Evolutionary conservation across 2,888 invertebrate genomes (phyloP), one percentile per base, ranked within the genome.

Genomic region (Caenorhabditis macrosperma): DNA sequence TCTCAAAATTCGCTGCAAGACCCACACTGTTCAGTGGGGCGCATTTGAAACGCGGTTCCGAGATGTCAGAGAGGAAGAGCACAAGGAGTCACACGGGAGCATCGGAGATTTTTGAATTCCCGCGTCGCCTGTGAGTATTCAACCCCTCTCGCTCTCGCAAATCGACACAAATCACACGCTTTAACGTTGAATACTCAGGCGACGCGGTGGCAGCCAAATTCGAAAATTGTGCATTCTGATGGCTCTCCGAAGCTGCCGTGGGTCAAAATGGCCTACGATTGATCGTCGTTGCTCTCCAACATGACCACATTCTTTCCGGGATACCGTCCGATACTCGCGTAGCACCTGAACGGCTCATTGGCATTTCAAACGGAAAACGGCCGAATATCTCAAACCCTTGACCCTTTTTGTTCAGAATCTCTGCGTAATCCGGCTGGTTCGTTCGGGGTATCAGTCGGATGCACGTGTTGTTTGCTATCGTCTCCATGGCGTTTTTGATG

Each of bases 301-400:
- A 89, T 89, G 20, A 89, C 82, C n/a, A 89, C 82, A 61, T 89
- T 88, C 44, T 69, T 81, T 15, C 88, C 88, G 2, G 81, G 78
- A 20, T 74, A 75, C 15, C 89, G 68, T 5, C 88, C 88, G 10
- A 89, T 87, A 20, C 81, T 86, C 17, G 89, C 88, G 66, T 89
- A 89, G 63, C 89, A 89, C 15, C 87, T 88, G 63, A 80, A 83
- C 22, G 2, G 35, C n/a, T n/a, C n/a, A n/a, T n/a, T n/a, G n/a
- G n/a, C n/a, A n/a, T 50, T 28, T 52, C 24, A 54, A 17, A 17
- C 5, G 9, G 6, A n/a, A 9, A 33, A 38, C 10, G n/a, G 3
- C 28, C n/a, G 41, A 33, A 30, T 38, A 63, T 48, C 20, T 1
- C 55, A 38, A 50, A 88, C 88, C 89, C 89, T 72, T 89, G 86